Conservation (phyloP, 2,113 vertebrate species). For the Capricornis sumatraensis region DNA sequence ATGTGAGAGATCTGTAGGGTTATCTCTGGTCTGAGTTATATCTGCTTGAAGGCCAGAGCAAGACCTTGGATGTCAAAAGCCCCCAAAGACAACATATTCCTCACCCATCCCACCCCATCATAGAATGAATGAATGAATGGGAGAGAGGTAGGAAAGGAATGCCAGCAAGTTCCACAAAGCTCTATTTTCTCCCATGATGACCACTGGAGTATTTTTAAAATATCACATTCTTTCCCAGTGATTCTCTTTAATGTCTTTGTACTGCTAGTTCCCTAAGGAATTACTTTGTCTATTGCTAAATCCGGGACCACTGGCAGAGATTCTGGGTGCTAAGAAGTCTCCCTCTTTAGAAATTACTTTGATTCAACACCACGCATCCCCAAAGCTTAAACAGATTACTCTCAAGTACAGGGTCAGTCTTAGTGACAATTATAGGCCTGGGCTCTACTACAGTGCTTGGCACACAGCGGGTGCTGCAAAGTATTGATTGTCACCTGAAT, state of each 20-base stretch:
- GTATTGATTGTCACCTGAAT: background rate
- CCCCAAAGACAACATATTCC: background rate
- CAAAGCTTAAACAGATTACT: background rate
- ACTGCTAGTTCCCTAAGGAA: background rate
- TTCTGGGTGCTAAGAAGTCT: background rate
- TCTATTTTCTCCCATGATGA: background rate
- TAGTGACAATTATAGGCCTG: background rate
- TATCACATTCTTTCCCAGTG: background rate
- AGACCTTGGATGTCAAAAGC: background rate
- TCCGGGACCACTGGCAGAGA: background rate
- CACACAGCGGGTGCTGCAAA: background rate
- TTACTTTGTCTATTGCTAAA: background rate
- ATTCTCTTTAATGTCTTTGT: background rate
- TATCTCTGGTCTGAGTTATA: background rate
- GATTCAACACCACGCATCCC: background rate
- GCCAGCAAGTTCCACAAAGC: background rate
- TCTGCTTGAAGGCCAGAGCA: background rate
- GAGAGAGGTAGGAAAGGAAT: fast-evolving
- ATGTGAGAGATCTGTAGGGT: background rate
- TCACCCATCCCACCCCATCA: background rate
- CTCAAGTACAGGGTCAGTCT: background rate
- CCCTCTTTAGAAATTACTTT: background rate
- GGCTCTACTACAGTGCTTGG: background rate
- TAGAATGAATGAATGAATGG: background rate
- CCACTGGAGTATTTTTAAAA: background rate